A percentile compares a stretch with the other conserved stretches of the same genome.
These are phyloP conservation scores for Phyllotreta striolata DNA, from an alignment of 2,888 invertebrate species.

Conservation along the genomic window DNA sequence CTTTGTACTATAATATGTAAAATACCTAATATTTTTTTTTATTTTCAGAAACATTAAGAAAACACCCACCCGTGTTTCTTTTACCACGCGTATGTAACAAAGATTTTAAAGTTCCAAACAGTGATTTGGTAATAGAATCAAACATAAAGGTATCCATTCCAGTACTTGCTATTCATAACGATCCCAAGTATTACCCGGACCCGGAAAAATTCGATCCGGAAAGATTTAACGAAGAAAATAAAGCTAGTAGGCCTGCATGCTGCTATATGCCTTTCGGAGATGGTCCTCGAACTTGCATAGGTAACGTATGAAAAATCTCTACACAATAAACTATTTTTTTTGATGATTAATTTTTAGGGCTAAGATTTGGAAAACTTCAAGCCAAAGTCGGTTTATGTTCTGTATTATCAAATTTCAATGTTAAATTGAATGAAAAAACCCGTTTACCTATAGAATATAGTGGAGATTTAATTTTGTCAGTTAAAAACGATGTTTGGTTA, in stretches of 20 bases:
- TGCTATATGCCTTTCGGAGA: slow-evolving; percentile 11
- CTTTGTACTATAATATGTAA: too few species aligned
- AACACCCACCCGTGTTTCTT: slow-evolving; percentile 40
- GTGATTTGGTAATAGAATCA: slow-evolving; percentile 27
- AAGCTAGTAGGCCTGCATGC: slow-evolving; percentile 5
- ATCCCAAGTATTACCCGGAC: slow-evolving; percentile 16
- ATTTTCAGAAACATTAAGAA: slow-evolving; percentile 34
- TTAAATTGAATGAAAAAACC: slow-evolving; percentile 38
- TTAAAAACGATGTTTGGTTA: slow-evolving; percentile 9
- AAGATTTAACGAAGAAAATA: slow-evolving; percentile 22
- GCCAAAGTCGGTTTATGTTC: slow-evolving; percentile 34
- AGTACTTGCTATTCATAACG: slow-evolving; percentile 11
- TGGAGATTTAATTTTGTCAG: neutral
- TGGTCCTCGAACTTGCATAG: slow-evolving; percentile 19
- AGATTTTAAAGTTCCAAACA: slow-evolving; percentile 43
- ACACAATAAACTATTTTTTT: too few species aligned
- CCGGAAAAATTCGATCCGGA: slow-evolving; percentile 24
- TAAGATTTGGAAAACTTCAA: slow-evolving; percentile 30
- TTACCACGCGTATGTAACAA: slow-evolving; percentile 42
- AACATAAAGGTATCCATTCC: slow-evolving; percentile 13
- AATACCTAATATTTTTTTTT: too few species aligned
- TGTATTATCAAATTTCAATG: slow-evolving; percentile 33
- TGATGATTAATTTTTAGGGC: slow-evolving; percentile 11
- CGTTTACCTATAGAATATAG: slow-evolving; percentile 33
- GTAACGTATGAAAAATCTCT: neutral